Conservation (phyloP, 2,888 invertebrate genomes). For the Drosophila ustulata region DNA sequence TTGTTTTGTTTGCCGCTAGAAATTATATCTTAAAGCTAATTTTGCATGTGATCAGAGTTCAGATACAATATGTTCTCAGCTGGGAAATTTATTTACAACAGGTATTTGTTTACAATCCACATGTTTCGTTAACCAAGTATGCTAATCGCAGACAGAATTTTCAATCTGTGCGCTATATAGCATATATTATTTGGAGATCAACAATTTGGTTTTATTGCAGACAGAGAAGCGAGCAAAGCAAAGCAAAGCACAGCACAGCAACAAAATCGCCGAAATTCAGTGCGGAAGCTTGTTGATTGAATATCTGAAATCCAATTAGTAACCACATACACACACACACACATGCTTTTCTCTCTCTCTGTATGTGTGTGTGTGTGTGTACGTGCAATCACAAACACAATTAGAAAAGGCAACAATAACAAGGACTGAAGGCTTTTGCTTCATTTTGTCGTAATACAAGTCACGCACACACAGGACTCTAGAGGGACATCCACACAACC, state of each 20-base stretch:
- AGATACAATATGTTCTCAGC: too few species aligned
- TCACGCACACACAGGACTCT: slow-evolving; percentile 52
- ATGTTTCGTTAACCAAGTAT: too few species aligned
- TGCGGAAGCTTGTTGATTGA: slow-evolving; percentile 64
- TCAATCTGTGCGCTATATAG: too few species aligned
- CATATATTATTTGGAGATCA: slow-evolving; percentile 1
- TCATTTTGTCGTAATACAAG: slow-evolving; percentile 46
- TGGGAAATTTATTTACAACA: too few species aligned
- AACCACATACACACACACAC: slow-evolving; percentile 37
- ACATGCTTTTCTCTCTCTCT: not conserved
- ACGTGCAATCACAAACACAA: slow-evolving; percentile 49
- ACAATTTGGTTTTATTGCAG: not conserved
- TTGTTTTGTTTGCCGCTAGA: too few species aligned
- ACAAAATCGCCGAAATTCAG: slow-evolving; percentile 49
- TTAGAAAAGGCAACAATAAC: slow-evolving; percentile 60
- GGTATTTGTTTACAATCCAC: too few species aligned
- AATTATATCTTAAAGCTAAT: too few species aligned
- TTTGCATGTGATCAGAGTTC: too few species aligned
- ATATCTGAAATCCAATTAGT: slow-evolving; percentile 73
- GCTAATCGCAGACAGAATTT: too few species aligned
- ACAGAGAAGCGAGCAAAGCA: not conserved
- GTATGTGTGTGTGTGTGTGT: not conserved
- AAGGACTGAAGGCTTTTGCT: slow-evolving; percentile 43
- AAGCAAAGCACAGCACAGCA: slow-evolving; percentile 10
- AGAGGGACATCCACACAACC: slow-evolving; percentile 39